phyloP scores from a whole-genome alignment of 53 echinoderm and acorn worm species.

The Astropecten irregularis region DNA sequence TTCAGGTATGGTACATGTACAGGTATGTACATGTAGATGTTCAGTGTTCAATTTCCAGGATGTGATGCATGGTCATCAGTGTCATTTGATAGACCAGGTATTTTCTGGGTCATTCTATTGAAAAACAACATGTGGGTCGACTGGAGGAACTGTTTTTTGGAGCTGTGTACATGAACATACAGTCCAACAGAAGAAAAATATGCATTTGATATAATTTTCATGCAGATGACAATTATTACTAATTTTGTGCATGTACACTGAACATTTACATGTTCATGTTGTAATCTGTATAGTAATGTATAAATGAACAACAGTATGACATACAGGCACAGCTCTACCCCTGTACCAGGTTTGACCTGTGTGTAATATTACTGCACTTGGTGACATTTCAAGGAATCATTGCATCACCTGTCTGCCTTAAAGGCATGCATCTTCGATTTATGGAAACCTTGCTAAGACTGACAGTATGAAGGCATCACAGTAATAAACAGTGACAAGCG shows the following conservation, averaged over 20 bases:
- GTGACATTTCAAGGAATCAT: neutral
- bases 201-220: too few relatives aligned
- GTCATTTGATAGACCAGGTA: too few relatives aligned
- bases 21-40: neutral
- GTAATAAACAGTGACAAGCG: too few relatives aligned
- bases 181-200: neutral
- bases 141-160: too few relatives aligned
- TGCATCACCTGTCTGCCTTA: neutral
- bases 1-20: conserved; percentile 25
- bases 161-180: too few relatives aligned
- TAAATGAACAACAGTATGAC: too few relatives aligned
- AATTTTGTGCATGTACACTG: neutral
- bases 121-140: too few relatives aligned
- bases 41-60: neutral
- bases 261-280: neutral
- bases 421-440: neutral
- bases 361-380: neutral
- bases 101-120: too few relatives aligned
- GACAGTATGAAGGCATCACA: neutral
- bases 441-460: neutral
- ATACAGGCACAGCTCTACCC: too few relatives aligned
- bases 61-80: neutral
- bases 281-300: too few relatives aligned
- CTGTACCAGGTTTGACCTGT: too few relatives aligned
- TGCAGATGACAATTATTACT: too few relatives aligned